Evolutionary conservation across 2,888 invertebrate genomes (phyloP), one percentile per base, ranked within the genome.

Genomic region (Apamea epomidion): DNA sequence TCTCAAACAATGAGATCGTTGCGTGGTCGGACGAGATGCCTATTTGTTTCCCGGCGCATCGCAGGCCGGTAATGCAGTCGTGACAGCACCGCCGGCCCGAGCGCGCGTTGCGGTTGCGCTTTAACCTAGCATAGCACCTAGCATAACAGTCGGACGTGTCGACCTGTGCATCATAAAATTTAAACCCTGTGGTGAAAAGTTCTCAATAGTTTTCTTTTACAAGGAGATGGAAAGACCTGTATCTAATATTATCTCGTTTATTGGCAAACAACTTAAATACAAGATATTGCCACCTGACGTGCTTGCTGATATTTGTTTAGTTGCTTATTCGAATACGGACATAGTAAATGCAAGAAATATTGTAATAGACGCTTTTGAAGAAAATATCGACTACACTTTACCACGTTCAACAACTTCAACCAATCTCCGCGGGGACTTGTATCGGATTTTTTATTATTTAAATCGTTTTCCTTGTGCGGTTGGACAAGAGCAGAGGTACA

Each of bases 81-180:
- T 12, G 18, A 29, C 0, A n/a, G 2, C 14, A 51, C 32, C 68
- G 68, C 58, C 72, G 74, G 0, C 0, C 29, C 3, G 72, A 65
- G 65, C 68, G 60, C 79, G 18, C 87, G 87, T 48, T 84, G 87
- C 60, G 64, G 87, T 48, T 84, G 87, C 60, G 64, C 1, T 83
- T 67, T 32, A 16, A 0, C 29, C 3, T 37, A n/a, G n/a, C n/a
- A n/a, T n/a, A n/a, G n/a, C n/a, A 32, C 32, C 32, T 32, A 21
- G 7, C 29, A 5, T 37, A 51, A 10, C 14, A 69, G 10, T 60
- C 6, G 25, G 18, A 42, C 48, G 70, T 32, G 64, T 37, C n/a
- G 6, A 71, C 12, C 10, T 32, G 62, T 42, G 25, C 25, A 21
- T 42, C 51, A 37, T 51, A 21, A 37, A 65, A 45, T 37, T 51